Conservation (phyloP, 2,797 vertebrate genomes). For the Triplophysa bombifrons region DNA sequence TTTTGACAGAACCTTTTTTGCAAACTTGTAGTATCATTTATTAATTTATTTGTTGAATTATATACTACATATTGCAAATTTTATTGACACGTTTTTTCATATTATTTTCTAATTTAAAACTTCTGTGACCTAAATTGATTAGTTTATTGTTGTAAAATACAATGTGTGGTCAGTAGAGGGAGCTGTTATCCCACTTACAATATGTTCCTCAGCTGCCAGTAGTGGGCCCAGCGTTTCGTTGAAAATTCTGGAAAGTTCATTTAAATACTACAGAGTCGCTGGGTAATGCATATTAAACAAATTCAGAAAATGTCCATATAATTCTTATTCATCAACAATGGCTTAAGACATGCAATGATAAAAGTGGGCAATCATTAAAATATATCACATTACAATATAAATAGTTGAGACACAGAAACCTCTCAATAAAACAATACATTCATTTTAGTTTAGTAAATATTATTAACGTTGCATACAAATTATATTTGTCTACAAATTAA, state of each 20-base stretch:
- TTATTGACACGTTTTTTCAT: background rate
- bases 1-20: background rate
- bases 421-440: no score
- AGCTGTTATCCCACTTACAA: background rate
- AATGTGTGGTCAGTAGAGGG: background rate
- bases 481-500: background rate
- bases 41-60: background rate
- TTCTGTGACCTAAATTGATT: constrained; percentile 16
- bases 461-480: background rate
- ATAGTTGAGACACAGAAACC: no score
- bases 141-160: background rate
- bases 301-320: no score
- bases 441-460: background rate
- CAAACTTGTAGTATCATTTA: no score
- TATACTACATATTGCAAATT: background rate
- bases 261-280: no score
- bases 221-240: constrained; percentile 2
- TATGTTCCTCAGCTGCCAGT: background rate
- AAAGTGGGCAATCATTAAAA: no score
- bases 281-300: background rate
- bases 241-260: background rate
- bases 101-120: background rate
- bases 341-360: no score
- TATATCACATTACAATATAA: no score
- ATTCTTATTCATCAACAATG: background rate